Conservation (phyloP, 2,888 invertebrate species). For the Sinohyriopsis cumingii region DNA sequence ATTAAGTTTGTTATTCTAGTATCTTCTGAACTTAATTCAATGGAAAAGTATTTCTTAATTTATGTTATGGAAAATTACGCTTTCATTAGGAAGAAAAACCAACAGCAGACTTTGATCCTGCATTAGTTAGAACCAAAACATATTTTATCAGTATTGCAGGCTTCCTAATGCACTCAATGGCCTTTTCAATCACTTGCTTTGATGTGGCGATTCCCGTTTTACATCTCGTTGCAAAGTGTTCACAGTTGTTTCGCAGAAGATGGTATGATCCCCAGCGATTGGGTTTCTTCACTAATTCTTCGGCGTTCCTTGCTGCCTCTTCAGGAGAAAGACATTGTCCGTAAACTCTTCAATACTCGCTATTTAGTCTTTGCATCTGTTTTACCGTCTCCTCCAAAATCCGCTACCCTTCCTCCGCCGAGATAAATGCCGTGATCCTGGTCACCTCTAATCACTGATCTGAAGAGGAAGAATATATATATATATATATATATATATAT, state of each 20-base stretch:
- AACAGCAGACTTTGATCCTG: no score
- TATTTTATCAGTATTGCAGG: no score
- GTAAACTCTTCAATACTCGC: constrained; percentile 14
- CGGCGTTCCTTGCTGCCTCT: constrained; percentile 9
- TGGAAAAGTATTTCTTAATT: no score
- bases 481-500: no score
- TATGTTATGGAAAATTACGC: no score
- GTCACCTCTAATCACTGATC: constrained; percentile 16
- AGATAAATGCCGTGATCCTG: constrained; percentile 29
- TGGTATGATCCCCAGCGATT: constrained; percentile 9
- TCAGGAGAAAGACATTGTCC: constrained; percentile 13
- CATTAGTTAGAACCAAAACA: no score
- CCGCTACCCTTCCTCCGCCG: constrained; percentile 12
- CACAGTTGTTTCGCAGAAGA: constrained; percentile 19
- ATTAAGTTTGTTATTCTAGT: no score
- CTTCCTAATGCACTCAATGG: no score
- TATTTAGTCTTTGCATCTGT: constrained; percentile 3
- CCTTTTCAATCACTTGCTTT: constrained; percentile 1
- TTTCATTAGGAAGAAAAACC: no score
- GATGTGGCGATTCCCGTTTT: constrained; percentile 16
- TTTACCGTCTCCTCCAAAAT: constrained; percentile 19
- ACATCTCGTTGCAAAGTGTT: constrained; percentile 26
- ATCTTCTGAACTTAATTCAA: no score
- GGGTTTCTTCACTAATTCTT: constrained; percentile 4
- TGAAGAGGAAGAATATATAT: background rate